Base-by-base conservation (phyloP, 1,140 invertebrate genomes). In the Drosophila burlai region DNA sequence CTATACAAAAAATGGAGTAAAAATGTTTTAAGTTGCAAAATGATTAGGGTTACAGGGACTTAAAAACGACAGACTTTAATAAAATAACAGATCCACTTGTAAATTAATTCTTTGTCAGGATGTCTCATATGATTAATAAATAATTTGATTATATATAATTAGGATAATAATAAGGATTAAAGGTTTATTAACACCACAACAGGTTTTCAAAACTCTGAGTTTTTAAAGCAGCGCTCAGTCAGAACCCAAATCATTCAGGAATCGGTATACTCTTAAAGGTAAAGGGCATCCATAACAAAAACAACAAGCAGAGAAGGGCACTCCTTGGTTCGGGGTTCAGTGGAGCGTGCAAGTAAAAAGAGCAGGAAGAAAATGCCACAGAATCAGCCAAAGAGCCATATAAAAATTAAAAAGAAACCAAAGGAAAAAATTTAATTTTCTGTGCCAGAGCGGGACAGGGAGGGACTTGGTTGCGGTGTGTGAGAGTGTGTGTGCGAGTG, bases 301-400 rank as follows among this genome's bases (percentile, higher is more conserved):
- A 71, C 47, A 74, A 64, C 38, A 74, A 62, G 47, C 47, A 34
- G 43, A 34, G 31, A 58, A 50, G 45, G 42, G 46, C 54, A 67
- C 62, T 67, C 67, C 74, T 78, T 82, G 42, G 76, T 61, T 58
- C 68, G 54, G 59, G 50, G 80, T 68, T 83, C 84, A 87, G 77
- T 83, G 65, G 68, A 87, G 84, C 84, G 74, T 85, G 78, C 68
- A 83, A 67, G 52, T 64, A 50, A 66, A 73, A 71, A 69, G 61
- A 83, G 61, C 69, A 79, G 71, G 83, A 86, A 80, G 83, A 86
- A 87, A 86, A 86, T 76, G 83, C 83, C 83, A 83, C 80, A 86
- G 80, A 87, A 49, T 60, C 73, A 81, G 61, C 81, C 63, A 84
- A 74, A 84, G 73, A 84, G 72, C 67, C 76, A 87, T 87, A 87